Base-by-base conservation (phyloP, 2,113 vertebrate species). In the Percopsis transmontana region DNA sequence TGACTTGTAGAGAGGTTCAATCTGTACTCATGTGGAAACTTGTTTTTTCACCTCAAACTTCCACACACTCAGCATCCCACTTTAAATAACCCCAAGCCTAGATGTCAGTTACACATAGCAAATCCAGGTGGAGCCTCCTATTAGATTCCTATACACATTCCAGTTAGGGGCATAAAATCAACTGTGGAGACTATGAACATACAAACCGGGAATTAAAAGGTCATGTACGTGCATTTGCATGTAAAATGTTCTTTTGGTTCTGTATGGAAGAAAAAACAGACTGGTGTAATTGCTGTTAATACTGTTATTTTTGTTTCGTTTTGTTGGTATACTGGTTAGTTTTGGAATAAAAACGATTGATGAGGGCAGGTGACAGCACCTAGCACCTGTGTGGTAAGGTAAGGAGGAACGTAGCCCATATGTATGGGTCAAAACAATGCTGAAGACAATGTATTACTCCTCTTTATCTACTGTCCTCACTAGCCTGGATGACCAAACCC, bases 21-120 rank as follows among this genome's bases (percentile, higher is more conserved):
- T 79, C 57, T 52, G 21, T 74, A 85, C 58, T 71, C 78, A 10
- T 82, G 87, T 87, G 66, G 64, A 82, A 87, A 89, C 86, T 74
- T 81, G 83, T 55, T 59, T 42, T 63, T 78, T 64, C 27, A 73
- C 53, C 73, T 86, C 14, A 60, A 57, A 65, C 54, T 51, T 38
- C 61, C 66, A 69, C 48, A 73, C 57, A 45, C 68, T 42, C 20
- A 73, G 67, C 44, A 50, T 77, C 77, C 48, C 24, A 66, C 58
- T 72, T 76, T 15, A 78, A 58, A 70, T 58, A 76, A 76, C 55
- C 19, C 23, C 38, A 44, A 2, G 62, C 57, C 53, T 58, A 70
- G 56, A 63, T 55, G 23, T 51, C 70, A 38, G 42, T 51, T 57
- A 13, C 57, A 38, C 15, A 33, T 2, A 19, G 18, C 47, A 42